Evolutionary conservation across 92 coral and sea anemone species (phyloP), one percentile per base, ranked within the genome.

Genomic region (Pocillopora grandis): DNA sequence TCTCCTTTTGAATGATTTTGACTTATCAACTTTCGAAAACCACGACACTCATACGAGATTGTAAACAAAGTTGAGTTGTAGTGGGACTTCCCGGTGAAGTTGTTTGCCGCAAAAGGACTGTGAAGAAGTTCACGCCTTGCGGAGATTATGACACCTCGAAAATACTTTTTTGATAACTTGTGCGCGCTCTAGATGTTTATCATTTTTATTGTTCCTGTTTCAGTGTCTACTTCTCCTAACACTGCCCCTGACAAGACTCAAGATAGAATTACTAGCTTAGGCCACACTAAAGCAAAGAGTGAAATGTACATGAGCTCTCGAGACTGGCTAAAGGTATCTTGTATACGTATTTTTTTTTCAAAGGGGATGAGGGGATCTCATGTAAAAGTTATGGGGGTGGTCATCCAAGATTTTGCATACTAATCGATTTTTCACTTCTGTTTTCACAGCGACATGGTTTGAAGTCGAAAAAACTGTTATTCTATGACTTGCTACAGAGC

Each of bases 251-350:
- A 27, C 10, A 73, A 77, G 12, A 69, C 76, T 55, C 71, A 83
- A 15, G 71, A 23, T 13, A 23, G 33, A 15, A 73, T 65, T 33
- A 49, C 49, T 11, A 48, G 72, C 31, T 21, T 71, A 20, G 63
- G 37, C 12, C 55, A 23, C 12, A 13, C 64, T 33, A 87, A 83
- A 31, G 90, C 79, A 66, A 88, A 81, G 81, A 96, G 95, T 65
- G 99, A 96, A 83, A 88, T 92, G 81, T 96, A 94, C 87, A 96
- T 96, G 99, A 90, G 99, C 58, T 94, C 99, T 20, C 91, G 91
- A 80, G 99, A 94, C 52, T 96, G 99, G 99, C 90, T 96, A 0
- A 96, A 92, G 99, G 99, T 96, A 87, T n/a, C 10, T n/a, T 33
- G 14, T n/a, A 7, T 2, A 66, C 55, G 21, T 75, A 11, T 9